Evolutionary conservation across 2,797 vertebrate genomes (phyloP), one percentile per base, ranked within the genome.

Genomic region (Antennarius maculatus): DNA sequence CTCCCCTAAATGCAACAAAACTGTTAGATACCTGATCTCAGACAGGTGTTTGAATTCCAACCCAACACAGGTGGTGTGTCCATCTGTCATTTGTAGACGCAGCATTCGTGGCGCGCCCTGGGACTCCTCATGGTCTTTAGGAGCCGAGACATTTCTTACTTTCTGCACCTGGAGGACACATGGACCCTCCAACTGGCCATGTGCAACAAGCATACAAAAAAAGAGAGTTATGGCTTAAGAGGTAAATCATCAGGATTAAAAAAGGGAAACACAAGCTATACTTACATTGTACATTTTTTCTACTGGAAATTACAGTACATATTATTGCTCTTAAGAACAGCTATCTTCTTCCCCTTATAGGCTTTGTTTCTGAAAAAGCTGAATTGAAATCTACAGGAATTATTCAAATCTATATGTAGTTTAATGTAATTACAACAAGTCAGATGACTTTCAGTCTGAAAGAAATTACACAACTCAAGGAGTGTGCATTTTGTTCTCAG

Each of bases 151-250:
- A 87, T 99, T 99, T 72, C 97, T 95, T 74, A 98, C 93, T 92
- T 99, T 99, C 90, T 97, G 97, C 88, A 99, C 92, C 92, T 99
- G 97, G 66, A 99, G 94, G 82, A 99, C 95, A 89, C 96, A 99
- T 0, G 96, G 97, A 41, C 97, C 97, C 77, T 97, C 95, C 88
- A 99, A 89, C 97, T 99, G 90, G 49, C 66, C 71, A 43, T 15
- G 61, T 54, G 51, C 18, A 69, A 51, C 17, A 73, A 39, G 23
- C 1, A 23, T 23, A 23, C 23, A 23, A 77, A 15, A 54, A 64
- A 72, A 37, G 53, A 49, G 17, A 52, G 41, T 37, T 28, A 42
- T 17, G 2, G n/a, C n/a, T 53, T 55, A n/a, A 42, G 62, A 27
- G 28, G n/a, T 6, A 58, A 66, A 48, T 49, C 49, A 50, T 31